Base-by-base conservation (phyloP, 2,888 invertebrate genomes). In the Matsumyia berberina region DNA sequence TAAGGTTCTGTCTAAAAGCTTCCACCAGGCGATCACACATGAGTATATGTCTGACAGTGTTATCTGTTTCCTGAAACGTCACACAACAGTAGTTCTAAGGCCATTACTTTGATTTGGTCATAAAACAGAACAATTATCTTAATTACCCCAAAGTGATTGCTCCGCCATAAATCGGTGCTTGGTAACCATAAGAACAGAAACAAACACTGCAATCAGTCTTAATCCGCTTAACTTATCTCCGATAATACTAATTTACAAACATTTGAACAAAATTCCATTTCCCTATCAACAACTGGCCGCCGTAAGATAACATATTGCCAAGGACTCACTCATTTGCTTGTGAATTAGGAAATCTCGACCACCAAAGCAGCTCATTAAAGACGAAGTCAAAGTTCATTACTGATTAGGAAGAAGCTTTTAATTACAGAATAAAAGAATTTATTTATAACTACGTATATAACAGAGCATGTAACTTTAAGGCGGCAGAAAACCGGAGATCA, bases 401-500 rank as follows among this genome's bases (percentile, higher is more conserved):
- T 57, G 19, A 39, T 15, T 7, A 17, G 9, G 7, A 35, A 33
- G 6, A 57, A n/a, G n/a, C 33, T 7, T 55, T 35, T 5, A 12
- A 55, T 19, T 17, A 8, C 5, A 17, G 4, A 33, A 55, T n/a
- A 8, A n/a, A n/a, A 31, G 5, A 35, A 57, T 17, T 35, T 57
- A 31, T 17, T 57, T 35, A 17, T 17, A 55, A n/a, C n/a, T 15
- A 15, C 35, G 17, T 24, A 24, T 24, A 31, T 1, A n/a, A 39
- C 24, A 24, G n/a, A 29, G 11, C 9, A 15, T 7, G 15, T 24
- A 46, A 15, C 12, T 31, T 24, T 44, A 12, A 9, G n/a, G 35
- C 29, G 29, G 39, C 42, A 17, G 51, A 12, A 24, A 58, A 72
- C 77, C 77, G 8, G 60, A 64, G 46, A 57, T 29, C 51, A 24